These are phyloP conservation scores for Diaprepes abbreviatus DNA, from an alignment of 2,888 invertebrate species.

Conservation along the genomic window DNA sequence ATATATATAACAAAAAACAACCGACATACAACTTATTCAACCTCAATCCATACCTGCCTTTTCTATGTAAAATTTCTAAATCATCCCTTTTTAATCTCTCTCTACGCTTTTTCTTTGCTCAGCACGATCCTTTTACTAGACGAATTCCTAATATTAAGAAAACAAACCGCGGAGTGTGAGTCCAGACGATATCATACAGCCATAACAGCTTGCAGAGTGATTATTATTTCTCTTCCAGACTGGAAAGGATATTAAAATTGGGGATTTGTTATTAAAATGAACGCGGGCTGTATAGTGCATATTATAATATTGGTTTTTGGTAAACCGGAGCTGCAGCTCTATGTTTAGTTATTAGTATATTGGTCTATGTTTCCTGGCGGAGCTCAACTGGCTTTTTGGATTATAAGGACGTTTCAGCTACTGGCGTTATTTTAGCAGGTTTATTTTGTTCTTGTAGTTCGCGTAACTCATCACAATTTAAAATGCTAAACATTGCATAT, in stretches of 20 bases:
- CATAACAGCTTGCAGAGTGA: conserved; percentile 45
- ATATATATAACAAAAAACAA: too few species aligned
- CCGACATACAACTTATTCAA: too few species aligned
- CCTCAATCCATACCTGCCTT: too few species aligned
- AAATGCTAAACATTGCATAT: too few species aligned
- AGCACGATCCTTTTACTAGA: conserved; percentile 24
- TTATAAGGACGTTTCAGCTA: too few species aligned
- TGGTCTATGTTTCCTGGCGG: not conserved
- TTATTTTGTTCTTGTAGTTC: too few species aligned
- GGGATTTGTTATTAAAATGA: conserved; percentile 47
- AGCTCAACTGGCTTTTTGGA: not conserved
- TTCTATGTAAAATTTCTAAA: too few species aligned
- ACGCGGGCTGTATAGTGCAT: conserved; percentile 8
- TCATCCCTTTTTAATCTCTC: conserved; percentile 3
- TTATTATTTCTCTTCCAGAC: conserved; percentile 46
- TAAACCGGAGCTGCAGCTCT: not conserved
- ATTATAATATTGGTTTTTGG: conserved; percentile 21
- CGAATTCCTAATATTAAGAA: conserved; percentile 49
- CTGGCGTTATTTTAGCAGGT: too few species aligned
- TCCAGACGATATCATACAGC: conserved; percentile 43
- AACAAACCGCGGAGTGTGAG: conserved; percentile 47
- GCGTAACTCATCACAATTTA: too few species aligned
- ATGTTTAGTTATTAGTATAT: conserved; percentile 4
- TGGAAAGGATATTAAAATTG: conserved; percentile 47
- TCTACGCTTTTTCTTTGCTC: conserved; percentile 27